These are phyloP conservation scores for Cathartes aura DNA, from an alignment of 2,113 vertebrate genomes.

Conservation along the genomic window DNA sequence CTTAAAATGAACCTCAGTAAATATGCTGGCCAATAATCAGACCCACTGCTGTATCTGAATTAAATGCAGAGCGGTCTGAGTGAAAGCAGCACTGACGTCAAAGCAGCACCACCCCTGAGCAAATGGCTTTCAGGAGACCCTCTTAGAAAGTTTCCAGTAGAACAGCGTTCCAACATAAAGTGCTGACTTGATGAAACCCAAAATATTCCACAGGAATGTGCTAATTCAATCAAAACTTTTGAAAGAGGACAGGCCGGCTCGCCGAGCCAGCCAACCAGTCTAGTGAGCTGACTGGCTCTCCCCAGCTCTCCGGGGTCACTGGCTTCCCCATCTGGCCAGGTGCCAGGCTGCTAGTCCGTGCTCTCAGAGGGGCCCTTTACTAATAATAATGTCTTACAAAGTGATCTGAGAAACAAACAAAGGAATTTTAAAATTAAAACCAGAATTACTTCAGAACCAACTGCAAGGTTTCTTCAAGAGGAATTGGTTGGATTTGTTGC, in stretches of 20 bases:
- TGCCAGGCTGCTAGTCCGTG: not conserved
- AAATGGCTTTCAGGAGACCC: not conserved
- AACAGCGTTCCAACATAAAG: slow-evolving; percentile 41
- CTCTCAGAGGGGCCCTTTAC: not conserved
- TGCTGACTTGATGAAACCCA: slow-evolving; percentile 65
- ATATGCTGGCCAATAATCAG: not conserved
- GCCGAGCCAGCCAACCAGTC: not conserved
- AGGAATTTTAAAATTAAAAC: not conserved
- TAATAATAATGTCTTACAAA: not conserved
- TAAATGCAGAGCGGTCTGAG: not conserved
- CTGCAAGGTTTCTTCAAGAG: not conserved
- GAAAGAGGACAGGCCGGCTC: not conserved
- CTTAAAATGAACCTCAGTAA: not conserved
- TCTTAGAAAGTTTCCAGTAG: slow-evolving; percentile 48
- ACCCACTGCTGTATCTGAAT: not conserved
- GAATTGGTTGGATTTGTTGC: not conserved
- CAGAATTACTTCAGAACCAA: not conserved
- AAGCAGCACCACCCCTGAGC: not conserved
- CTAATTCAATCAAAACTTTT: slow-evolving; percentile 64
- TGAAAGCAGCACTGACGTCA: not conserved
- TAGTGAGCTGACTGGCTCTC: slow-evolving; percentile 15
- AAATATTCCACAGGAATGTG: slow-evolving; percentile 66
- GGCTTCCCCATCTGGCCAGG: slow-evolving; percentile 13
- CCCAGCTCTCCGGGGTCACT: not conserved
- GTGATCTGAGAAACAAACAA: not conserved